Base-by-base conservation (phyloP, 1,140 invertebrate genomes). In the Elymnias hypermnestra region DNA sequence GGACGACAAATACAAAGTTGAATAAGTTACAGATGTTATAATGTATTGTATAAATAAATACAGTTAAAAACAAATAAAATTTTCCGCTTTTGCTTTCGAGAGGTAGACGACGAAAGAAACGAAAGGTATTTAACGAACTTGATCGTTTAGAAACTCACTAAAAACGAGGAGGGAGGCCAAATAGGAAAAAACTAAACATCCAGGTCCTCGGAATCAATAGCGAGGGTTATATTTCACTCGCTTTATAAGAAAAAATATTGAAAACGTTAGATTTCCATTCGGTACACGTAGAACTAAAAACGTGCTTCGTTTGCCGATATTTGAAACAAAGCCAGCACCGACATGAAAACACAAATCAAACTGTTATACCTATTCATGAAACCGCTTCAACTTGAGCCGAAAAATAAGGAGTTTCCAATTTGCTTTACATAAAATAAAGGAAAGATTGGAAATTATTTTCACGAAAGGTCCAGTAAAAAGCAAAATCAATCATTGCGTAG, bases 321-420 rank as follows among this genome's bases (percentile, higher is more conserved):
- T 66, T 69, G 64, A 74, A 77, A 77, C 73, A 72, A 74, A 65
- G 55, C 66, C 54, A 58, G 53, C 40, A 50, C 63, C 68, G 63
- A 73, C 73, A 68, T 68, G 63, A 59, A 70, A 63, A 58, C 62
- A 69, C 67, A 72, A 69, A 76, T 75, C 67, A 72, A 72, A 72
- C 56, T 62, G 44, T 31, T 31, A 48, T 41, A 53, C 41, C 44
- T 57, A 54, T 58, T 53, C 37, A 36, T 17, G 19, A 12, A 54
- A 59, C 48, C 51, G 62, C 56, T 66, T 61, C 53, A 57, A 51
- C 12, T 26, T 37, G 36, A 18, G 26, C 15, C 15, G 31, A 18
- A 5, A 35, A 8, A 35, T 35, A 35, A 35, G 31, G 18, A 17
- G 6, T 35, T 35, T 35, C 18, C 6, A 35, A 17, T 18, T 8